Base-by-base conservation (phyloP, 92 coral and sea anemone species). In the Umimayanthus chanpuru region DNA sequence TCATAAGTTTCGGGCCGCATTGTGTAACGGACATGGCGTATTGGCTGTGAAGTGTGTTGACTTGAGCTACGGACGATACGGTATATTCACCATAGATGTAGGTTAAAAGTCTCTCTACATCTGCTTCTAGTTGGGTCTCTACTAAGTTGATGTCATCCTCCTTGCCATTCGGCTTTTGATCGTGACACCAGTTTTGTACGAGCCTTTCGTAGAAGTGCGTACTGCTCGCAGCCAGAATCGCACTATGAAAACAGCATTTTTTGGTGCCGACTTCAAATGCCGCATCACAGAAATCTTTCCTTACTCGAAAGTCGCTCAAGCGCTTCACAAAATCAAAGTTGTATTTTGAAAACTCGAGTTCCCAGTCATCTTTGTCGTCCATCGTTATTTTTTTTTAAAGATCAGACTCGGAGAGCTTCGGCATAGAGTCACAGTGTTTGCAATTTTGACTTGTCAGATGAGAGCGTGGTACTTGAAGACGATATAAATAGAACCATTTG, bases 281-380 rank as follows among this genome's bases (percentile, higher is more conserved):
- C 15, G 39, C 77, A 41, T 82, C 76, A 29, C 86, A 82, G 23
- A 82, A 82, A 18, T 47, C 73, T 47, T 68, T 44, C 61, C 40
- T 82, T 16, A 82, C 58, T 82, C 76, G 86, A 66, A 82, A 82
- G 47, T 82, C 61, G 15, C 76, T 29, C 76, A 82, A 66, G 25
- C 76, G 75, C 77, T 82, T 82, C 76, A 82, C 76, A 67, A 82
- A 82, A 40, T 82, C 86, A 43, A 82, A 82, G 38, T 40, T 82
- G 76, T 82, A 82, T 68, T 82, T 82, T 70, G 86, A 82, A 82
- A 82, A 82, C 39, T 82, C 86, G 5, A 82, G 77, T 21, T 43
- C 76, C 86, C 86, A 82, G 55, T 81, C 86, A 20, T 81, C 41
- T 25, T 39, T 65, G 8, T 81, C 86, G 18, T 64, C 86, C 50